Evolutionary conservation across 2,797 vertebrate species (phyloP), one percentile per base, ranked within the genome.

Genomic region (Manis crassicaudata): DNA sequence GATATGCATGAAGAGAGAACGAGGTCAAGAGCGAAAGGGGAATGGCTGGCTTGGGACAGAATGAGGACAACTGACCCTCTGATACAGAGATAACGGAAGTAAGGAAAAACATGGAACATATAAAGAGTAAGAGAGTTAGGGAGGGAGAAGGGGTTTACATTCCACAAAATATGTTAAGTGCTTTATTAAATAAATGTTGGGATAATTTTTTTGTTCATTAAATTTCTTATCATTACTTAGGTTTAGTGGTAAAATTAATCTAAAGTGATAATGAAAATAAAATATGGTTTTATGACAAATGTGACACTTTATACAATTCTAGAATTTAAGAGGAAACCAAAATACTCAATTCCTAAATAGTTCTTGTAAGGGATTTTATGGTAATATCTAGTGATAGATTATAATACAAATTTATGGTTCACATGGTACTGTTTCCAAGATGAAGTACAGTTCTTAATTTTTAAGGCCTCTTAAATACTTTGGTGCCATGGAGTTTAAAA

Each of bases 381-480:
- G n/a, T 17, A 90, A 60, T 32, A 95, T 54, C 60, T 87, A 56
- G 37, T 81, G 21, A 87, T 3, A 92, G 14, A 62, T 40, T 75
- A 83, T 54, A 90, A 40, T 86, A 92, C 29, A 3, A 18, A 90
- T 62, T 95, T 92, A 84, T 81, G 70, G 25, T 43, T 90, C 90
- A 60, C 87, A 60, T 32, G 25, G 68, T 62, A 90, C 25, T 93
- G 4, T 40, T 96, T 16, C 25, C 29, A 80, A 90, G 35, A 90
- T 10, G 89, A 92, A 92, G 9, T 10, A n/a, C 6, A 92, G 6
- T 82, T 87, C 18, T 94, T 63, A 94, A 95, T 54, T 92, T 73
- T 52, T 84, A 37, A 96, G 40, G 56, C 4, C 37, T 96, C 75
- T 95, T 46, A 90, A 81, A 65, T 91, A 97, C 60, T 92, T 92